These are phyloP conservation scores for Hemaris fuciformis DNA, from an alignment of 2,888 invertebrate genomes.

Conservation along the genomic window DNA sequence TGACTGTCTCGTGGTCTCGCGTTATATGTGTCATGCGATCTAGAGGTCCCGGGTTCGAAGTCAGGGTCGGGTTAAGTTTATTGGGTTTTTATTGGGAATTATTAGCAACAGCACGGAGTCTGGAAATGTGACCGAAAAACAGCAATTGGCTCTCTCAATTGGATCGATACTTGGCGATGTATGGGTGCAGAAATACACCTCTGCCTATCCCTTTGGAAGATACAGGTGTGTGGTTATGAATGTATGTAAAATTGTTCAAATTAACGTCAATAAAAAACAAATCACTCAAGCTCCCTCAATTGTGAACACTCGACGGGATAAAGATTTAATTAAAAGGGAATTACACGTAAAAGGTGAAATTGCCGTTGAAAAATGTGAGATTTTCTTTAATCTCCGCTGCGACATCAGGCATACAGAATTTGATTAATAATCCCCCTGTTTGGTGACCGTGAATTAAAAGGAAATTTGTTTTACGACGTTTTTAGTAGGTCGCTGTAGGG, in stretches of 20 bases:
- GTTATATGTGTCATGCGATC: too few species aligned
- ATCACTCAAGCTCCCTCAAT: not conserved
- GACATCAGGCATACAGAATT: conserved; percentile 10
- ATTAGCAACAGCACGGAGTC: too few species aligned
- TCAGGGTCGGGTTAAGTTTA: too few species aligned
- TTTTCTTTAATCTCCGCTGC: conserved; percentile 7
- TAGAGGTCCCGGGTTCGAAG: too few species aligned
- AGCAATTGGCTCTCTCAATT: too few species aligned
- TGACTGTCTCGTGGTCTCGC: too few species aligned
- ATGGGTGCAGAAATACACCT: too few species aligned
- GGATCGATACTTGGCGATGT: too few species aligned
- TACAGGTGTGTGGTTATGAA: too few species aligned
- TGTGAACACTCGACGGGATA: not conserved
- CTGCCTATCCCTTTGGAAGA: too few species aligned
- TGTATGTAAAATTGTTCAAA: not conserved
- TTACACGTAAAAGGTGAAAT: conserved; percentile 4
- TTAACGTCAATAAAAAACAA: not conserved
- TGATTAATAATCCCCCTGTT: conserved; percentile 12
- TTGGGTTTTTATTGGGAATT: too few species aligned
- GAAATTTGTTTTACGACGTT: conserved; percentile 8
- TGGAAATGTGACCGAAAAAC: too few species aligned
- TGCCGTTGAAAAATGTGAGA: conserved; percentile 4
- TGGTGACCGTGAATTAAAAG: conserved; percentile 10
- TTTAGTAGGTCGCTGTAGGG: not conserved
- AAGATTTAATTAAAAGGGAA: conserved; percentile 11